Percentiles rank a stretch among this genome's conserved stretches.
phyloP scores from a whole-genome alignment of 2,888 invertebrate genomes.

The Chrysotoxum bicinctum region DNA sequence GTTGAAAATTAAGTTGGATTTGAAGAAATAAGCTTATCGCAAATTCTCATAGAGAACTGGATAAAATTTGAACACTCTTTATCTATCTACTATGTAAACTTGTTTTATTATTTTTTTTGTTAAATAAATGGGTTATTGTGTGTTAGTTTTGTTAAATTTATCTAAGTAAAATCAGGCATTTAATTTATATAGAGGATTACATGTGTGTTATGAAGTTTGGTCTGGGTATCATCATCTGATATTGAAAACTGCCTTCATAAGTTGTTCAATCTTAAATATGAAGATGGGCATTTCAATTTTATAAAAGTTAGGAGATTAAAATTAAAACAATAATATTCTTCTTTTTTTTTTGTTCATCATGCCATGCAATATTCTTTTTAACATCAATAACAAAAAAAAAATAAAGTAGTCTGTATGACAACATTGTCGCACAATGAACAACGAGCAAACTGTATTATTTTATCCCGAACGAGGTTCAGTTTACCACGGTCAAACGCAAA shows the following conservation, averaged over 20 bases:
- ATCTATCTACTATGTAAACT: conserved; percentile 12
- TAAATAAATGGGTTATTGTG: background rate
- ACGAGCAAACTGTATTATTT: no score
- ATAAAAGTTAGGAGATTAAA: no score
- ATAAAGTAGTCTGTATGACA: no score
- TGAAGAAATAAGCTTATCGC: conserved; percentile 22
- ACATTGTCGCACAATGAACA: no score
- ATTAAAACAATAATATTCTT: no score
- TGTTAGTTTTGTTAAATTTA: background rate
- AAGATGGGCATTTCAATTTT: no score
- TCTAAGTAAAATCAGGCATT: background rate
- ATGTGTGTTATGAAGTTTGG: background rate
- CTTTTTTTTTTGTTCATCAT: no score
- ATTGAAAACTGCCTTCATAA: background rate
- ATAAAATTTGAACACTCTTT: conserved; percentile 29
- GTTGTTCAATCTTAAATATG: no score
- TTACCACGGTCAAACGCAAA: no score
- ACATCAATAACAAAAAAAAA: no score
- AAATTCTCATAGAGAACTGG: conserved; percentile 26
- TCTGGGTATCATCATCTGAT: background rate
- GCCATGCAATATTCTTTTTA: no score
- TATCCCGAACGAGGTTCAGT: no score
- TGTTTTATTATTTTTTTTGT: background rate
- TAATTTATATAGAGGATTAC: background rate
- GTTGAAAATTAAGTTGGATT: conserved; percentile 16